Evolutionary conservation across 2,113 vertebrate genomes (phyloP).

Genomic region (Sorex fumeus): DNA sequence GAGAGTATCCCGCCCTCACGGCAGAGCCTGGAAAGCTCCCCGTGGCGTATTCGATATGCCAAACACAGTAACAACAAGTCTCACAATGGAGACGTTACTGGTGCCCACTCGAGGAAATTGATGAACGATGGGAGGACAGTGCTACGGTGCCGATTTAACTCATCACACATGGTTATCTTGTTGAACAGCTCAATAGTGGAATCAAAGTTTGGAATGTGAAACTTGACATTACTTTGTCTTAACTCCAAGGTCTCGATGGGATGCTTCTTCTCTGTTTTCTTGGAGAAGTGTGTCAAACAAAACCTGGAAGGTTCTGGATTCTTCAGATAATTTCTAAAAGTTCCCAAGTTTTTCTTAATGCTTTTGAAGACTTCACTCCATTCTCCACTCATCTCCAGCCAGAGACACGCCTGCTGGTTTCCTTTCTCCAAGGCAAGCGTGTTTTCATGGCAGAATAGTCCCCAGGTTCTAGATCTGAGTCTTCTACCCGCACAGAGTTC

Average conservation of each 20-base stretch:
- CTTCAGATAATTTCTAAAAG: background rate
- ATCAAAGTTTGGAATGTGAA: background rate
- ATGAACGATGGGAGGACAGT: no score
- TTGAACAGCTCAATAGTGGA: background rate
- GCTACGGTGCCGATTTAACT: no score
- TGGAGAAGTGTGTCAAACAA: background rate
- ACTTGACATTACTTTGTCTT: background rate
- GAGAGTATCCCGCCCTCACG: no score
- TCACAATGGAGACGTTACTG: no score
- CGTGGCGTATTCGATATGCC: no score
- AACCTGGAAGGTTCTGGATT: background rate
- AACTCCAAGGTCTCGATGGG: background rate
- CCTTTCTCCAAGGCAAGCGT: background rate
- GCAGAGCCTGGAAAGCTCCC: no score
- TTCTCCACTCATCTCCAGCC: background rate
- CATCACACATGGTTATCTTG: background rate
- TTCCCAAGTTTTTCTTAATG: background rate
- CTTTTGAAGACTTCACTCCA: background rate
- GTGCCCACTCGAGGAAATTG: no score
- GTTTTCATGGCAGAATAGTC: slow-evolving; percentile 16
- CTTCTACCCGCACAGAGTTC: background rate
- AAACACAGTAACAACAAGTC: no score
- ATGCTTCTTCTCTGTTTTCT: background rate
- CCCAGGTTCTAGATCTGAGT: background rate
- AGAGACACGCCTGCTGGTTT: background rate